These are phyloP conservation scores for Pecten maximus DNA, from an alignment of 2,888 invertebrate genomes.

Conservation along the genomic window DNA sequence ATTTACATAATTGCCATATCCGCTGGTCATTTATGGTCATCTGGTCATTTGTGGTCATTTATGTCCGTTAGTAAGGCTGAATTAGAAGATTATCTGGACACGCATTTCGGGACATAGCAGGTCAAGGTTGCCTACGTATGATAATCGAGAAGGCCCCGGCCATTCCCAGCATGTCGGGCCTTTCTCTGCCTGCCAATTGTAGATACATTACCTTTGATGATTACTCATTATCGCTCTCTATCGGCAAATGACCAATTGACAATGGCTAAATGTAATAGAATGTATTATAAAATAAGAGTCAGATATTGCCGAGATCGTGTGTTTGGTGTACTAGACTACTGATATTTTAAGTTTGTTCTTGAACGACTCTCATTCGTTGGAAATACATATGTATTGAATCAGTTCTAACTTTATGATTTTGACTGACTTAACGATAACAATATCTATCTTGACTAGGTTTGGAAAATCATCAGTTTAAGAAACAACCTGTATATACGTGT, in stretches of 20 bases:
- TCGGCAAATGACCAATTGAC: not conserved
- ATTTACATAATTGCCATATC: not conserved
- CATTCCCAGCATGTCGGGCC: not conserved
- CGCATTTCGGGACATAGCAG: not conserved
- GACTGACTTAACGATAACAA: too few relatives aligned
- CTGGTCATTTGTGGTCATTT: not conserved
- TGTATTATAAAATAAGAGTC: not conserved
- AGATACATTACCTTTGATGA: not conserved
- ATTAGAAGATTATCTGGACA: not conserved
- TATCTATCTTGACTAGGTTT: too few relatives aligned
- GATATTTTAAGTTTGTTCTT: too few relatives aligned
- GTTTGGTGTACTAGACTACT: not conserved
- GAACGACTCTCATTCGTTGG: too few relatives aligned
- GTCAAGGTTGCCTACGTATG: not conserved
- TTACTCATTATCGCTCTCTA: not conserved
- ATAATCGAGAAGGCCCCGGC: not conserved
- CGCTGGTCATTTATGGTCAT: not conserved
- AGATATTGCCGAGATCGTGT: not conserved
- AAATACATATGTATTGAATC: too few relatives aligned
- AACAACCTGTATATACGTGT: too few relatives aligned
- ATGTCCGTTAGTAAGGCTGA: not conserved
- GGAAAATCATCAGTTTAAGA: too few relatives aligned
- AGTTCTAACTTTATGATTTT: too few relatives aligned
- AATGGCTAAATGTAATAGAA: not conserved
- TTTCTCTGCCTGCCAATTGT: not conserved